Conservation (phyloP, 2,888 invertebrate species). For the Parelbella ahira region DNA sequence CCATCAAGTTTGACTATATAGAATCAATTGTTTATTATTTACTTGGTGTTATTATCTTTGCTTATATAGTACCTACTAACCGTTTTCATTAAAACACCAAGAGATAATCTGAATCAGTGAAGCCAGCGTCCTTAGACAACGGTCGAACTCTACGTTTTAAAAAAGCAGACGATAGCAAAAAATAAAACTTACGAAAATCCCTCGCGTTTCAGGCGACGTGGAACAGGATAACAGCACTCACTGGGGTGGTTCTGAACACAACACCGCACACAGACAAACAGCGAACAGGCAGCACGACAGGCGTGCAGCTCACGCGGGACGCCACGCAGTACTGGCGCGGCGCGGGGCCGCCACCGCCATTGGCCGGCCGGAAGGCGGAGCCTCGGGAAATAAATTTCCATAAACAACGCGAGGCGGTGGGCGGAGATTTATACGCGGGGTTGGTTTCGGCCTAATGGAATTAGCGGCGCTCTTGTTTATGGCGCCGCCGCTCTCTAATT, state of each 20-base stretch:
- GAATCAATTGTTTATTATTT: no score
- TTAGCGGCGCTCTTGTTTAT: constrained; percentile 47
- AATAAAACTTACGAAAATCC: constrained; percentile 16
- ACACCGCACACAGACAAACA: constrained; percentile 14
- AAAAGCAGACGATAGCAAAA: no score
- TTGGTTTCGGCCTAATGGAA: constrained; percentile 62
- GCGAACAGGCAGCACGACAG: constrained; percentile 12
- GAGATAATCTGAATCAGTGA: no score
- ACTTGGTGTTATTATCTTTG: no score
- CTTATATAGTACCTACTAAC: no score
- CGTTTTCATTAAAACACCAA: no score
- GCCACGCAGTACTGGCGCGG: constrained; percentile 37
- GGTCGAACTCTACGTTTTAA: no score
- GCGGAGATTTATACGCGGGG: constrained; percentile 56
- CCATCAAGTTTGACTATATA: no score
- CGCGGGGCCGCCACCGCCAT: constrained; percentile 30
- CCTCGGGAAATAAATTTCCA: constrained; percentile 22
- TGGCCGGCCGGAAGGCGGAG: constrained; percentile 30
- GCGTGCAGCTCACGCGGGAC: constrained; percentile 31
- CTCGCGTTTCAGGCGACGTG: no score
- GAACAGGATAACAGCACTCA: constrained; percentile 6
- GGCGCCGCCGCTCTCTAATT: constrained; percentile 23
- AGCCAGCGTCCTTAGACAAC: no score
- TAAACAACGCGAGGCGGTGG: constrained; percentile 40
- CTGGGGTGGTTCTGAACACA: constrained; percentile 12